phyloP scores from a whole-genome alignment of 2,888 invertebrate species.

The Thera britannica region DNA sequence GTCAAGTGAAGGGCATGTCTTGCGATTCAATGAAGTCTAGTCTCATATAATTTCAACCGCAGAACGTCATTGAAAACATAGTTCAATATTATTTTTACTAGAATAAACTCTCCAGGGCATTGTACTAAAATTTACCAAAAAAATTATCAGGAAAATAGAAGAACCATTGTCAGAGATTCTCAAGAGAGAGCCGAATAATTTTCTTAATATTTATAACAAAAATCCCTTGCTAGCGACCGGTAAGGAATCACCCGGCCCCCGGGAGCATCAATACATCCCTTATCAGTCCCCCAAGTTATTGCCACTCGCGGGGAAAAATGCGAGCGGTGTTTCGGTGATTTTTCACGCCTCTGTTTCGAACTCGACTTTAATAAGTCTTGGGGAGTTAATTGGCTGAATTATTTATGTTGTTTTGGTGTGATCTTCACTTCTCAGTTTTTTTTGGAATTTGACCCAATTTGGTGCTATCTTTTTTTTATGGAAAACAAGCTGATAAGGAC shows the following conservation, averaged over 20 bases:
- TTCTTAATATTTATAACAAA: slow-evolving; percentile 50
- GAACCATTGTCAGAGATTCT: slow-evolving; percentile 2
- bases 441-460: slow-evolving; percentile 20
- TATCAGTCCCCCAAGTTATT: slow-evolving; percentile 48
- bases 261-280: slow-evolving; percentile 59
- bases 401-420: slow-evolving; percentile 31
- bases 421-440: slow-evolving; percentile 21
- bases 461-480: neutral
- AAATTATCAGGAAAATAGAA: slow-evolving; percentile 2
- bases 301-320: slow-evolving; percentile 43
- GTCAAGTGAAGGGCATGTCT: too few species aligned
- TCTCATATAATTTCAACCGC: neutral
- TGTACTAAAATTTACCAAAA: slow-evolving; percentile 1
- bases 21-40: neutral
- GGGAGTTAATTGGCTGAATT: slow-evolving; percentile 39
- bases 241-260: slow-evolving; percentile 53
- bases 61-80: neutral
- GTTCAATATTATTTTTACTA: neutral
- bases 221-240: slow-evolving; percentile 46
- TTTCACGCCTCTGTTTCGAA: slow-evolving; percentile 42
- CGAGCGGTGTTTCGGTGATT: slow-evolving; percentile 41
- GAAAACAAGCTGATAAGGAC: neutral
- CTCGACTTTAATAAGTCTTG: slow-evolving; percentile 43
- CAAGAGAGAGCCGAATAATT: slow-evolving; percentile 14
- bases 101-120: neutral